A percentile compares a stretch with the other conserved stretches of the same genome.
Conservation (phyloP, 2,797 vertebrate species). For the Periophthalmus magnuspinnatus region DNA sequence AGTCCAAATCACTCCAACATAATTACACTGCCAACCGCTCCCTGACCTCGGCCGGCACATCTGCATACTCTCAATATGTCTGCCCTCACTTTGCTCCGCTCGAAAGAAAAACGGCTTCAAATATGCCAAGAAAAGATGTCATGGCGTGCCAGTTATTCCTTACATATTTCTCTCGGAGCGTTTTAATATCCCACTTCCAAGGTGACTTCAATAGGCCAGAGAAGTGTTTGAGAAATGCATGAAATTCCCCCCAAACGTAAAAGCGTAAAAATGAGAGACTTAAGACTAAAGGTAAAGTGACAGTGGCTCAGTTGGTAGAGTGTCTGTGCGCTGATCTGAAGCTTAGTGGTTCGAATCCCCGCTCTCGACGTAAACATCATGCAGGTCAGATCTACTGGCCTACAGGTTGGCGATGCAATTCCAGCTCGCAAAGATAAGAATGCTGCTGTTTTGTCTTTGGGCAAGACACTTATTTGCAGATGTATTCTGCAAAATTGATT, state of each 20-base stretch:
- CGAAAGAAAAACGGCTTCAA: background rate
- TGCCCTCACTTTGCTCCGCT: constrained; percentile 29
- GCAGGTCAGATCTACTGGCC: too few relatives aligned
- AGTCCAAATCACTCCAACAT: constrained; percentile 59
- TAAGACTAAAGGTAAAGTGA: background rate
- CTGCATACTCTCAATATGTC: constrained; percentile 41
- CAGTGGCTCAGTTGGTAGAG: too few relatives aligned
- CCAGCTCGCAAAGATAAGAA: too few relatives aligned
- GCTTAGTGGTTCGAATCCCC: too few relatives aligned
- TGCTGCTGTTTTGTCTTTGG: too few relatives aligned
- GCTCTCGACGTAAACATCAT: too few relatives aligned
- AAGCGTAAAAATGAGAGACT: background rate
- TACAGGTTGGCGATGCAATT: too few relatives aligned
- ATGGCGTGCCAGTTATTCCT: background rate
- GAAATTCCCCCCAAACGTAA: background rate
- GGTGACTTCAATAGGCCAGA: background rate
- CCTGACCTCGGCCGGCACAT: constrained; percentile 50
- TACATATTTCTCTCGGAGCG: background rate
- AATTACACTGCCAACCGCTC: constrained; percentile 54
- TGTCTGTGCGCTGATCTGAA: too few relatives aligned
- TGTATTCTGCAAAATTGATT: too few relatives aligned
- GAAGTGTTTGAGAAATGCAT: background rate
- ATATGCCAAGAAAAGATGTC: background rate
- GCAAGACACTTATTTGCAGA: too few relatives aligned
- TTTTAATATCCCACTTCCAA: background rate